phyloP scores from a whole-genome alignment of 2,888 invertebrate species.

The Catotricha subobsoleta region DNA sequence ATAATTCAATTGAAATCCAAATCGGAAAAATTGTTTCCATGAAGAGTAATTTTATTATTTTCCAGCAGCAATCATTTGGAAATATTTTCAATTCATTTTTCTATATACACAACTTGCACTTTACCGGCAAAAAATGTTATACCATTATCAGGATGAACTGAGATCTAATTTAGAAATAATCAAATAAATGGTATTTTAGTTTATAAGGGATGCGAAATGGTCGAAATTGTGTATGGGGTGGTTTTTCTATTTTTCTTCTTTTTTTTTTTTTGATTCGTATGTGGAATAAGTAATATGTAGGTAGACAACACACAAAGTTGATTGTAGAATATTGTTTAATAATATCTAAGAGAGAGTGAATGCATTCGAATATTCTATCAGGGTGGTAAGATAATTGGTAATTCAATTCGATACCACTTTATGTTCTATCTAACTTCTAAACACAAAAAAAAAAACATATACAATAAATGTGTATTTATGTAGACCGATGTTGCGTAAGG shows the following conservation, averaged over 20 bases:
- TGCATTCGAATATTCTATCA: too few relatives aligned
- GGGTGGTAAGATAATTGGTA: slow-evolving; percentile 5
- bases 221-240: background rate
- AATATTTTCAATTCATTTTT: too few relatives aligned
- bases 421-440: slow-evolving; percentile 4
- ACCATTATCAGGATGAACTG: slow-evolving; percentile 5
- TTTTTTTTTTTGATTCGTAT: background rate
- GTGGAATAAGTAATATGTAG: too few relatives aligned
- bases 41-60: too few relatives aligned
- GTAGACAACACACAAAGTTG: too few relatives aligned
- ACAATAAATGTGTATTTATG: background rate
- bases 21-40: too few relatives aligned
- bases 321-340: too few relatives aligned
- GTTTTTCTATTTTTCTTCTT: background rate
- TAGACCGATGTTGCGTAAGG: background rate
- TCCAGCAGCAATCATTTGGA: too few relatives aligned
- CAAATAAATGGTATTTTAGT: slow-evolving; percentile 8
- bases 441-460: background rate
- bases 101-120: too few relatives aligned
- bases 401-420: slow-evolving; percentile 6
- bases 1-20: too few relatives aligned
- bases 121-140: too few relatives aligned
- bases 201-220: slow-evolving; percentile 3
- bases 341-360: too few relatives aligned
- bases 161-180: slow-evolving; percentile 9